Base-by-base conservation (phyloP, 2,113 vertebrate genomes). In the Cololabis saira region DNA sequence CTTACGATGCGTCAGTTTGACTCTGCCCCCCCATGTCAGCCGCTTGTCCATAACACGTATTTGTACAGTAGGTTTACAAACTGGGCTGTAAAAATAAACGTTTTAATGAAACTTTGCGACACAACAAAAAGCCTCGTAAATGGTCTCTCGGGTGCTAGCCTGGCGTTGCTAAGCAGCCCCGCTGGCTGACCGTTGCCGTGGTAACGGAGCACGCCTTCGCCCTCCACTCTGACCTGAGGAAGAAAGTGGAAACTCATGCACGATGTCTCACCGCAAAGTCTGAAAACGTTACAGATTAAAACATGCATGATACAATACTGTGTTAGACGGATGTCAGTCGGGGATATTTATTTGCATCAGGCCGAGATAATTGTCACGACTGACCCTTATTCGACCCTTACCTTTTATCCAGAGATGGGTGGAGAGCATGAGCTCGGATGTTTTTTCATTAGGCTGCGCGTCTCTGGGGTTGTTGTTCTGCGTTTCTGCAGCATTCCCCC, bases 191-290 rank as follows among this genome's bases (percentile, higher is more conserved):
- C 83, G 85, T 92, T 80, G 86, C 92, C 92, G 66, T 90, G 92
- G 90, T 82, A 92, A 94, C 93, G 67, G 78, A 86, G 86, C 89
- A 91, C 92, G 89, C 87, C 85, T 88, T 91, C 86, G 86, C 81
- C 91, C 84, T 91, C 77, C 91, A 49, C 91, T 82, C 82, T 92
- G 91, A 92, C 93, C 92, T n/a, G 70, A 61, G 65, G 52, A 81
- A 76, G 77, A 65, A 75, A 65, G 78, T 27, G 45, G 56, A 68
- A 73, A 85, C 82, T 84, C 67, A 7, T 13, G 17, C 67, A 58
- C 22, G 12, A 15, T 11, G 40, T 72, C 57, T 67, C 18, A 19
- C 58, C 49, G 7, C 12, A 18, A 53, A 49, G 16, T n/a, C n/a
- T 37, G 33, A 11, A 37, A 37, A n/a, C 7, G 45, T 12, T 12